Base-by-base conservation (phyloP, 2,797 vertebrate genomes). In the Danio aesculapii region DNA sequence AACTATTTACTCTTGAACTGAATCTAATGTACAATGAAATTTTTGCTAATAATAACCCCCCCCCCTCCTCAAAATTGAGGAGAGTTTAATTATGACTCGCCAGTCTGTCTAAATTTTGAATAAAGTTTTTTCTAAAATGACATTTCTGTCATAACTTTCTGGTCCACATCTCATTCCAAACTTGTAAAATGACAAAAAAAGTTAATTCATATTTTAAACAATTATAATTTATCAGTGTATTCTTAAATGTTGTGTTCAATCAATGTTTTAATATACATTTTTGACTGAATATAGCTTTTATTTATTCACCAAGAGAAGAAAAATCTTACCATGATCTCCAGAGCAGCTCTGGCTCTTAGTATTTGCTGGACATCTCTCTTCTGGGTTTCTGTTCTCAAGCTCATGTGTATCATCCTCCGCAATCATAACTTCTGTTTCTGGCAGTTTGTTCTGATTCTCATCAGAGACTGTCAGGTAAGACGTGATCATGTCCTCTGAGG, bases 301-400 rank as follows among this genome's bases (percentile, higher is more conserved):
- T 41, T 70, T 10, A 11, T 70, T 53, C 0, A 53, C 39, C 13
- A 10, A 68, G 13, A 68, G 21, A 30, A 49, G n/a, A 47, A 17
- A 63, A 47, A 2, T 6, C 76, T 66, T 83, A 84, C 85, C 77
- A 19, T 19, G 16, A 61, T 81, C 77, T 70, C 77, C 58, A 49
- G 72, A 50, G 55, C 47, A 14, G 14, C 47, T 19, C 2, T 53
- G 46, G 30, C 57, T 72, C 44, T 52, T 55, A 19, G 5, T 39
- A 17, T 55, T 10, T 11, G 74, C 43, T 76, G 58, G 17, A 13
- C 59, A 46, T 9, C 14, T 77, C 19, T 79, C 79, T 7, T 83
- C 77, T 16, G n/a, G 16, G 39, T 66, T 76, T 30, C 21, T 66
- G 0, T 63, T 75, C 62, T 74, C 49, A 4, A 58, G 10, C 39